Conservation (phyloP, 1,140 invertebrate species). For the Drosophila erecta region DNA sequence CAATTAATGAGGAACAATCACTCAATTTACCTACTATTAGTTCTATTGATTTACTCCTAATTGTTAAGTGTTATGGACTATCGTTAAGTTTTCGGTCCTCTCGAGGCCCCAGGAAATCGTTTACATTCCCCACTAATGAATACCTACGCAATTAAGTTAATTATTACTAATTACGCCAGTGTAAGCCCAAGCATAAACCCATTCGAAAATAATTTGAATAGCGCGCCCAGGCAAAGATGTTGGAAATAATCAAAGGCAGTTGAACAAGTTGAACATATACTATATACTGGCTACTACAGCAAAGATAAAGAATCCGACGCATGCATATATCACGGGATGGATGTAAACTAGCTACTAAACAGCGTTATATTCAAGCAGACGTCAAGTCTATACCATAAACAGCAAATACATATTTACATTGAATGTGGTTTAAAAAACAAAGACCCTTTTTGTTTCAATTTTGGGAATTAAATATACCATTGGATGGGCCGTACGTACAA, state of each 20-base stretch:
- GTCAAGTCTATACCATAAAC: slow-evolving; percentile 70
- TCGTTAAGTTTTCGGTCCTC: slow-evolving; percentile 69
- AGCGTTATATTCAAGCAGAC: slow-evolving; percentile 70
- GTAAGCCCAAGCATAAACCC: slow-evolving; percentile 53
- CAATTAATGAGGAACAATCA: slow-evolving; percentile 79
- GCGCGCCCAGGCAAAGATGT: slow-evolving; percentile 14
- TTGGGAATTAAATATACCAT: not conserved
- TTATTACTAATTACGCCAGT: slow-evolving; percentile 38
- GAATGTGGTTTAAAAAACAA: slow-evolving; percentile 72
- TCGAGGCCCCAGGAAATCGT: slow-evolving; percentile 60
- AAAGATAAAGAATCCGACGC: slow-evolving; percentile 56
- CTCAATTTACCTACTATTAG: slow-evolving; percentile 75
- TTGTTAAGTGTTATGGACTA: slow-evolving; percentile 72
- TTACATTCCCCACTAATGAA: slow-evolving; percentile 66
- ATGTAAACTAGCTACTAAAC: slow-evolving; percentile 64
- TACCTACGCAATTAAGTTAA: slow-evolving; percentile 73
- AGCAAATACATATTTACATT: slow-evolving; percentile 83
- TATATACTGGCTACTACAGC: slow-evolving; percentile 51
- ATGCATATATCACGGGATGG: slow-evolving; percentile 49
- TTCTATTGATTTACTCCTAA: slow-evolving; percentile 51
- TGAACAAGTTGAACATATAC: slow-evolving; percentile 22
- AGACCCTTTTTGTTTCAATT: slow-evolving; percentile 30
- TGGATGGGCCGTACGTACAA: not conserved
- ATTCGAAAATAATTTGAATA: slow-evolving; percentile 21
- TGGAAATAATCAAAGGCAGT: slow-evolving; percentile 49